Base-by-base conservation (phyloP, 1,140 invertebrate genomes). In the Apis florea region DNA sequence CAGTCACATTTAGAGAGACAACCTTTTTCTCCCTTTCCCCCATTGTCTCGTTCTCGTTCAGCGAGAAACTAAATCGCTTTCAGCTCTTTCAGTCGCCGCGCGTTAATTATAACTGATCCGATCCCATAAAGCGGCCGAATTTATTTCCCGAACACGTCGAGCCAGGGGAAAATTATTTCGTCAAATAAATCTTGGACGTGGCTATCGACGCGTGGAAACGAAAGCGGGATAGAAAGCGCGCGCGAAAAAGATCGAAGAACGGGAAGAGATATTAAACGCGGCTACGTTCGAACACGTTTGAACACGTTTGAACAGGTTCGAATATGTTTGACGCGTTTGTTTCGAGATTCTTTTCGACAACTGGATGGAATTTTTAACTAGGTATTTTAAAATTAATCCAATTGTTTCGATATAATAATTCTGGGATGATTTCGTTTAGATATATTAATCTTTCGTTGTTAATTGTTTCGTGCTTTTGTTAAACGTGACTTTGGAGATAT, bases 101-200 rank as follows among this genome's bases (percentile, higher is more conserved):
- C 78, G 79, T 82, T 76, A 82, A 82, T 82, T 82, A 82, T 80
- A 74, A 80, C 78, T 70, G 69, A 74, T 80, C n/a, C 61, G 51
- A 58, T 56, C 70, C 78, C 59, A 73, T 73, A 80, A 80, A 80
- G 70, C 61, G 71, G 24, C 58, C 61, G 31, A 80, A 80, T 80
- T 80, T 80, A 80, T 80, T 80, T 53, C 53, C 70, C 61, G 8
- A n/a, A 13, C 26, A 19, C 31, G 70, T 67, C 40, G 58, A 53
- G 0, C 40, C 3, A 11, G 15, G 26, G 51, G 17, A 67, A 67
- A 80, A 80, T 80, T 74, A 80, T 74, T 80, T 80, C 61, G 53
- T 66, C 70, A 64, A 66, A 80, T 80, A 80, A 80, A 80, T 80
- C 71, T 74, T 21, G 11, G 10, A 15, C 11, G 69, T 17, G 21